Conservation (phyloP, 2,888 invertebrate species). For the Sminthurinus aureus region DNA sequence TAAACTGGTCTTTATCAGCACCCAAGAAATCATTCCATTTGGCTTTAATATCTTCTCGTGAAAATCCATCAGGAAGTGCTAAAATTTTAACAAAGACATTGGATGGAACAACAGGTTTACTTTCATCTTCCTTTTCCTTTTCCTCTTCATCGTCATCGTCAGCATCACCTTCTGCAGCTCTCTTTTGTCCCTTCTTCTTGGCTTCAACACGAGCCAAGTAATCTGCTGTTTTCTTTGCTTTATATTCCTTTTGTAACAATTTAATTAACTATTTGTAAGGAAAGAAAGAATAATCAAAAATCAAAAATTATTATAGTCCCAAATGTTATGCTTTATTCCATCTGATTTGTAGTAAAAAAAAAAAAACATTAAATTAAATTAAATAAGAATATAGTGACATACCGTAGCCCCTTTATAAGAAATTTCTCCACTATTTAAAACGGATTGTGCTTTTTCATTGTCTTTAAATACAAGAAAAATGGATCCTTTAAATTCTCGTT, state of each 20-base stretch:
- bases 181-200: conserved; percentile 57
- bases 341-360: not conserved
- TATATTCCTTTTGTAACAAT: conserved; percentile 61
- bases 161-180: conserved; percentile 21
- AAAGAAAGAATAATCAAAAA: not conserved
- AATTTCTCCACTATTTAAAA: conserved; percentile 51
- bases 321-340: not conserved
- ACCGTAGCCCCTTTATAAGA: conserved; percentile 40
- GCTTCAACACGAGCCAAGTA: conserved; percentile 60
- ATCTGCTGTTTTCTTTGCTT: conserved; percentile 61
- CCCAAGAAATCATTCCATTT: conserved; percentile 69
- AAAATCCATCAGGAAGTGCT: conserved; percentile 69
- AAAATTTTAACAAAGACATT: conserved; percentile 78
- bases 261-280: conserved; percentile 66
- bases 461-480: conserved; percentile 87
- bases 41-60: conserved; percentile 77
- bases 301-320: not conserved
- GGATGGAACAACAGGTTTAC: conserved; percentile 67
- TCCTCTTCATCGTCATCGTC: conserved; percentile 36
- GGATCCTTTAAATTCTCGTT: conserved; percentile 81
- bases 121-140: conserved; percentile 65
- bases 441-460: conserved; percentile 69
- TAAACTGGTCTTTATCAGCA: conserved; percentile 66
- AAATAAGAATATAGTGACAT: too few relatives aligned
- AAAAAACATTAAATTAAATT: too few relatives aligned